Evolutionary conservation across 2,113 vertebrate species (phyloP).

Genomic region (Daboia siamensis): DNA sequence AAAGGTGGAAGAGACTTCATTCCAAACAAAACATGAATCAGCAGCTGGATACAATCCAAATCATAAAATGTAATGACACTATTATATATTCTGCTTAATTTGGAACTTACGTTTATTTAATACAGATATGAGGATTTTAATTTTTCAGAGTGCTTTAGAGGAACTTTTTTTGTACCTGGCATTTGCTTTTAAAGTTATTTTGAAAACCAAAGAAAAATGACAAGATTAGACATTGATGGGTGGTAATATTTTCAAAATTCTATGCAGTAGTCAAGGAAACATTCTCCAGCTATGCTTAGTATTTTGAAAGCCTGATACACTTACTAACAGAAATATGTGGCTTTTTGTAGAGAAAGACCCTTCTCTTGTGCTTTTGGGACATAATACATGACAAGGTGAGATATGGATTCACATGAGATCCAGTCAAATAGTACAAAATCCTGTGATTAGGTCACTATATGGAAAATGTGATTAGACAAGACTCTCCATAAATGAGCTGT

Average conservation of each 20-base stretch:
- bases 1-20: neutral
- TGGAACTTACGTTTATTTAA: neutral
- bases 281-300: neutral
- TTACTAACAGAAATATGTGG: neutral
- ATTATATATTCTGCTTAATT: neutral
- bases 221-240: neutral
- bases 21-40: neutral
- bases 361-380: neutral
- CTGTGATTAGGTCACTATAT: neutral
- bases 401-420: neutral
- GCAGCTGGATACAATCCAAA: neutral
- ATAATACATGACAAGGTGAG: neutral
- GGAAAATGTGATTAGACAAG: neutral
- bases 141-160: neutral
- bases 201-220: neutral
- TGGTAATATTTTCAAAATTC: neutral
- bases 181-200: neutral
- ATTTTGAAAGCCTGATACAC: neutral
- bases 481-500: neutral
- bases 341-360: neutral
- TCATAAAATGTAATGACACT: neutral
- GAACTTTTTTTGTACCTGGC: neutral
- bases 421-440: neutral
- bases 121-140: neutral
- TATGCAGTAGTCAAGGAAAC: neutral